Base-by-base conservation (phyloP, 2,113 vertebrate genomes). In the Callipepla californica region DNA sequence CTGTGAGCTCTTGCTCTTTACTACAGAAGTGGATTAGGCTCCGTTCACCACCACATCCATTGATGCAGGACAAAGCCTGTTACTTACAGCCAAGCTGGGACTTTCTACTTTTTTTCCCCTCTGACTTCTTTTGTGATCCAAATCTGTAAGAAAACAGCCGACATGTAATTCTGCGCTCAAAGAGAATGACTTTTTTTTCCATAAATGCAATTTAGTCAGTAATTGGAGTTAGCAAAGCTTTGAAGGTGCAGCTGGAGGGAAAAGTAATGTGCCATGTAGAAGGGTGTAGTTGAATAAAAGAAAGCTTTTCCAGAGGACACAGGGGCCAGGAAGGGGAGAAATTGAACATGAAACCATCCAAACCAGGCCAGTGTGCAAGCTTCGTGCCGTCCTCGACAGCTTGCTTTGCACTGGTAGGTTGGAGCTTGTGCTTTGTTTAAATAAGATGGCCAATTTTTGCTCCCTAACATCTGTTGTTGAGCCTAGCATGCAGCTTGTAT, bases 191-290 rank as follows among this genome's bases (percentile, higher is more conserved):
- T 25, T 81, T 47, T 74, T 42, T 30, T 16, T 53, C 75, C 55
- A 50, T 80, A 94, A 88, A 88, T 89, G 74, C n/a, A 87, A 87
- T 96, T 93, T 69, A 78, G 77, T 62, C 48, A 73, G 90, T 86
- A 93, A 94, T 72, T 94, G 42, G 69, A 93, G 85, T 84, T 88
- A 69, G 61, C 51, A 86, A 81, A 92, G 40, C 58, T 93, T 90
- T 92, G 83, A 90, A 92, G 91, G 84, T 89, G 45, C 91, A 93
- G 80, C 91, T 96, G 92, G 84, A 84, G 88, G 51, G 51, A 76
- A 69, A 11, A 90, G 76, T 23, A 47, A 42, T 80, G 58, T 76
- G 44, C 58, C 65, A 32, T 76, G 44, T 53, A 79, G 80, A 89
- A 93, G 70, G 69, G 77, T 66, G 92, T 89, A 95, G 83, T 48